phyloP scores from a whole-genome alignment of 2,113 vertebrate species.

The Bubalus kerabau region DNA sequence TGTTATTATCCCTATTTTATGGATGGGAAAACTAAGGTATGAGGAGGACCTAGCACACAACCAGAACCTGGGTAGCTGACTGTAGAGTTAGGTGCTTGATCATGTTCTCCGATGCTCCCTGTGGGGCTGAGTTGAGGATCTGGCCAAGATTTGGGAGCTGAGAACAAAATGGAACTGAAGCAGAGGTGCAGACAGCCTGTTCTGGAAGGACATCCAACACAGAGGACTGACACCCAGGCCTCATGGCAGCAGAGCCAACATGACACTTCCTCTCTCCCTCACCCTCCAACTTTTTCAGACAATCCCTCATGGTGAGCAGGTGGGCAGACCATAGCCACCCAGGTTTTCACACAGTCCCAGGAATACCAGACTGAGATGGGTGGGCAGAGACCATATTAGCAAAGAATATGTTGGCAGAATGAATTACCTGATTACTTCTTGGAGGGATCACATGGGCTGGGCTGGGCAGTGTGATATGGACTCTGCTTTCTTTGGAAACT shows the following conservation, averaged over 20 bases:
- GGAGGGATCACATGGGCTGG: neutral
- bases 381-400: neutral
- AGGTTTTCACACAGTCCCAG: neutral
- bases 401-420: neutral
- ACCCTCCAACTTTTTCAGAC: neutral
- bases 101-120: neutral
- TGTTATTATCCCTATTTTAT: neutral
- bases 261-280: accelerated
- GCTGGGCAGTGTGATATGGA: neutral
- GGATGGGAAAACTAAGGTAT: neutral
- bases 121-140: neutral
- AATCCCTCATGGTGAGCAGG: neutral
- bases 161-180: neutral
- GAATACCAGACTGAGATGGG: neutral
- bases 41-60: neutral
- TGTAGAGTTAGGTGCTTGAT: neutral
- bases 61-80: neutral
- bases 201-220: neutral
- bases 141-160: neutral
- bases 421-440: neutral
- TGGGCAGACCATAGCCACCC: neutral
- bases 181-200: neutral
- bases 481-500: neutral
- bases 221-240: neutral
- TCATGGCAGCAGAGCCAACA: neutral